Evolutionary conservation across 2,113 vertebrate genomes (phyloP).

Genomic region (Seriola aureovittata): DNA sequence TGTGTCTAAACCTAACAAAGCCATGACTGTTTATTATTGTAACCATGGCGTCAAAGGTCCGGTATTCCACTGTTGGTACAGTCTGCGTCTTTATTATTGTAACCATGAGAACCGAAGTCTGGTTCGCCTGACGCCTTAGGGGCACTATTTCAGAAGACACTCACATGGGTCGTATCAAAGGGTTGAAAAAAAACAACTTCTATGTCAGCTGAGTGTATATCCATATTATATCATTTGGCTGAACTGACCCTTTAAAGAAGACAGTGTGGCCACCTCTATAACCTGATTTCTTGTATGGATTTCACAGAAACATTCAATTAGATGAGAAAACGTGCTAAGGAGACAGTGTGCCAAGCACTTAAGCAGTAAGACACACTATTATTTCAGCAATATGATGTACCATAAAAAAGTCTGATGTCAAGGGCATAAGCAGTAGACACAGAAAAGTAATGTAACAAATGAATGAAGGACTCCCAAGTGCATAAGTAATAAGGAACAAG

Average conservation of each 20-base stretch:
- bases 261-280: not conserved
- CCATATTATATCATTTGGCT: not conserved
- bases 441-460: slow-evolving; percentile 47
- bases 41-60: too few relatives aligned
- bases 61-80: too few relatives aligned
- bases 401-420: slow-evolving; percentile 32
- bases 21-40: too few relatives aligned
- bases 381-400: slow-evolving; percentile 19
- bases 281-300: not conserved
- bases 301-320: slow-evolving; percentile 6
- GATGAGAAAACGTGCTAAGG: not conserved
- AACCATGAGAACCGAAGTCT: too few relatives aligned
- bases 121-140: too few relatives aligned
- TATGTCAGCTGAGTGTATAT: not conserved
- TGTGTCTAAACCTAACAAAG: too few relatives aligned
- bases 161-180: too few relatives aligned
- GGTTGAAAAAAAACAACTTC: too few relatives aligned
- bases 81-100: too few relatives aligned
- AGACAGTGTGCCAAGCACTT: slow-evolving; percentile 22
- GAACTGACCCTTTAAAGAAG: not conserved
- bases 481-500: slow-evolving; percentile 43
- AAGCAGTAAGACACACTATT: slow-evolving; percentile 27
- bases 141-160: too few relatives aligned
- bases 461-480: slow-evolving; percentile 35
- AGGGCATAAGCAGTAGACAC: slow-evolving; percentile 31